Conservation (phyloP, 2,797 vertebrate genomes). For the Halcyon smyrnensis region DNA sequence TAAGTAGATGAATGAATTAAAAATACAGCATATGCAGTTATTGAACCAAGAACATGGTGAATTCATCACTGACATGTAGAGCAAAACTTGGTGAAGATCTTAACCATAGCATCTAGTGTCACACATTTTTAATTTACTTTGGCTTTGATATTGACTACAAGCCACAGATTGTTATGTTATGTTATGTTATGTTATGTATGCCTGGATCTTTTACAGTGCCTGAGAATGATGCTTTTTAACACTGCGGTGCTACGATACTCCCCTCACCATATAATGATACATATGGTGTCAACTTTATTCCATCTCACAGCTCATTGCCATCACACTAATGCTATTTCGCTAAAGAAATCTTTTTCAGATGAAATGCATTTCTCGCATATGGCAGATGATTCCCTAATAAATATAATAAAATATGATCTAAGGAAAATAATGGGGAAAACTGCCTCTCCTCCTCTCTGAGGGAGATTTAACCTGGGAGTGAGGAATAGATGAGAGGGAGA, state of each 20-base stretch:
- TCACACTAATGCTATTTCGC: neutral
- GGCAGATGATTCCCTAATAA: neutral
- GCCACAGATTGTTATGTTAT: neutral
- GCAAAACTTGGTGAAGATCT: neutral
- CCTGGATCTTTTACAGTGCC: neutral
- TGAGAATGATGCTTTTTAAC: neutral
- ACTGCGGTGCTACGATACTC: neutral
- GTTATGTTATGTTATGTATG: neutral
- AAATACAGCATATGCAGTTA: neutral
- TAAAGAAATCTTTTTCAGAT: neutral
- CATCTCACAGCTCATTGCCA: neutral
- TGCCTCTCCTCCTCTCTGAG: neutral
- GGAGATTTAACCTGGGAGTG: neutral
- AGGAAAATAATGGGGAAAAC: neutral
- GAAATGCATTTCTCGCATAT: neutral
- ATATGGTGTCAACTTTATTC: neutral
- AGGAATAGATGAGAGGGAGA: neutral
- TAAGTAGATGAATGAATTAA: neutral
- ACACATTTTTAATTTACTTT: neutral
- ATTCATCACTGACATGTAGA: neutral
- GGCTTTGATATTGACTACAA: neutral
- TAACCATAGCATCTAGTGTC: neutral
- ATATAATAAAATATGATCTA: neutral
- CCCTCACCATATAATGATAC: neutral
- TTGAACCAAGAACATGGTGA: neutral